Conservation (phyloP, 1,140 invertebrate genomes). For the Cherax destructor region DNA sequence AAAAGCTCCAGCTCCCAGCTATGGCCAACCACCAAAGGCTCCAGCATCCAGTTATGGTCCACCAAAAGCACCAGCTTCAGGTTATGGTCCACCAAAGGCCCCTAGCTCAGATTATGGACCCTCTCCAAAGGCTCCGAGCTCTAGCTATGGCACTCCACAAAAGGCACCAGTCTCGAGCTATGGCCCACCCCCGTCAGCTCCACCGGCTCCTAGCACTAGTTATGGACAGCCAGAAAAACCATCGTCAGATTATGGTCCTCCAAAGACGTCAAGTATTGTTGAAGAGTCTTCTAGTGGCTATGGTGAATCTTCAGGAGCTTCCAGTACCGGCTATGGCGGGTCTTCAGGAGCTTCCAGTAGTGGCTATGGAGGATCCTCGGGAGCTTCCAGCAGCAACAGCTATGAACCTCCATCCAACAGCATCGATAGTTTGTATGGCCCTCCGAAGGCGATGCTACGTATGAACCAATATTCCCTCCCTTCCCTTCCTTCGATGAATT, state of each 20-base stretch:
- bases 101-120: neutral
- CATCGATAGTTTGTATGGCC: neutral
- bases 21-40: too few relatives aligned
- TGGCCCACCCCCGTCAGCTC: neutral
- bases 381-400: neutral
- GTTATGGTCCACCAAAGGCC: neutral
- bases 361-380: too few relatives aligned
- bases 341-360: too few relatives aligned
- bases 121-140: neutral
- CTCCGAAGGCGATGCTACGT: neutral
- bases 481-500: slow-evolving; percentile 36
- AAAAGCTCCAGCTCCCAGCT: too few relatives aligned
- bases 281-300: neutral
- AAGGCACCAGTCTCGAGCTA: slow-evolving; percentile 1
- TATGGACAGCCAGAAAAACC: slow-evolving; percentile 8
- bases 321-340: too few relatives aligned
- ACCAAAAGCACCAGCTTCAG: neutral
- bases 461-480: slow-evolving; percentile 14
- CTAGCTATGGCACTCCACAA: neutral
- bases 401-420: neutral
- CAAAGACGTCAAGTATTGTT: neutral
- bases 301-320: neutral
- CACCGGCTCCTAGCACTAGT: slow-evolving; percentile 10
- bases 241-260: neutral
- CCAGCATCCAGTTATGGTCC: neutral